phyloP scores from a whole-genome alignment of 1,140 invertebrate species.

The Sitodiplosis mosellana region DNA sequence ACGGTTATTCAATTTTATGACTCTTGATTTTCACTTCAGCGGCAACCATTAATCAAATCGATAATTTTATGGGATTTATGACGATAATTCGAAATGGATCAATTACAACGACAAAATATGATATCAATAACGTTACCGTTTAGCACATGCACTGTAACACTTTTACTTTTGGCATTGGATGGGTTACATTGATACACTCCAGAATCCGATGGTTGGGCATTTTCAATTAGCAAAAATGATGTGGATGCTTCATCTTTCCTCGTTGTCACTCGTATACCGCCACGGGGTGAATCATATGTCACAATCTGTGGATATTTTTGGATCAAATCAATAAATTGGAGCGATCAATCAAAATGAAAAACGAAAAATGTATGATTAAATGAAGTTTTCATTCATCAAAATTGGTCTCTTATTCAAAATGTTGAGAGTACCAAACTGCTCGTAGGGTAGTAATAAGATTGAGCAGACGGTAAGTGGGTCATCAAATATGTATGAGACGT shows the following conservation, averaged over 20 bases:
- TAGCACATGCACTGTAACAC: constrained; percentile 72
- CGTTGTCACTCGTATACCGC: constrained; percentile 53
- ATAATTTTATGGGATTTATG: too few relatives aligned
- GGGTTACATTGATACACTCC: constrained; percentile 65
- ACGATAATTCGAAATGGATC: background rate
- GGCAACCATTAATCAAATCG: too few relatives aligned
- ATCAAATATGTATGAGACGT: too few relatives aligned
- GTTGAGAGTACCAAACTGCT: too few relatives aligned
- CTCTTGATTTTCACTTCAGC: too few relatives aligned
- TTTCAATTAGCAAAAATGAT: constrained; percentile 58
- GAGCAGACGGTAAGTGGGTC: too few relatives aligned
- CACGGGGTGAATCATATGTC: constrained; percentile 75
- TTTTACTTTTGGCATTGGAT: constrained; percentile 70
- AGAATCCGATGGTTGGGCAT: constrained; percentile 50
- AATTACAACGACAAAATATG: background rate
- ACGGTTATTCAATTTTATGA: too few relatives aligned
- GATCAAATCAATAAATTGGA: background rate
- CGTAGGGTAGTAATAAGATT: too few relatives aligned
- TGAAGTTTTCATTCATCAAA: too few relatives aligned
- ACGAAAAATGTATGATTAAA: background rate
- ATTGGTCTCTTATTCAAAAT: too few relatives aligned
- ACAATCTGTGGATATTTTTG: constrained; percentile 43
- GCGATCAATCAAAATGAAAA: background rate
- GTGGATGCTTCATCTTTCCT: constrained; percentile 61
- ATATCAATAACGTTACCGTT: constrained; percentile 49